Base-by-base conservation (phyloP, 2,797 vertebrate genomes). In the Leuciscus waleckii region DNA sequence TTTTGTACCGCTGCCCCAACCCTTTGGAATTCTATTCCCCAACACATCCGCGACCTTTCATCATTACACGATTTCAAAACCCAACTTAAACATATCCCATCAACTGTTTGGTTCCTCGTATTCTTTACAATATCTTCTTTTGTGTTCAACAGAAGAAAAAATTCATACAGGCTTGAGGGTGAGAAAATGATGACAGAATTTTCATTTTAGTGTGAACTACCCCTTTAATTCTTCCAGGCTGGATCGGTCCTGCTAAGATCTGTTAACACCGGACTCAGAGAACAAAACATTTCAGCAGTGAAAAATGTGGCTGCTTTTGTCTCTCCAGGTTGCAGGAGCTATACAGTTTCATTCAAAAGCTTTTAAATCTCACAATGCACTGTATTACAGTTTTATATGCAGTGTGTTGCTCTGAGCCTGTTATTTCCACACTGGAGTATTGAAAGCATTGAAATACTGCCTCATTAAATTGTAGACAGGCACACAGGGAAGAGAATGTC, bases 281-380 rank as follows among this genome's bases (percentile, higher is more conserved):
- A 85, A 79, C 67, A 82, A 81, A 80, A 77, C 49, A 37, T 51
- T 67, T 82, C 73, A 32, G 82, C 46, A n/a, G 54, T 71, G 71
- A 61, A 78, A 78, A 87, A 67, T 61, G 17, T 8, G 26, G 1
- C 35, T 67, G 13, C 68, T 75, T 85, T 85, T 80, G 63, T 88
- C 87, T 82, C 29, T 51, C 41, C 41, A 3, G 79, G 37, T 80
- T 70, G 78, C 75, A 65, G 73, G 54, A 58, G 68, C 79, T 83
- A 56, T 88, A 83, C 56, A 63, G 79, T 75, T 88, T 68, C 80
- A 75, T 75, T 82, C 74, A 85, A 83, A 79, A 67, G 83, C 83
- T 79, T 76, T 77, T 85, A 85, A 88, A 88, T 74, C 83, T 85
- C 80, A 68, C 80, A 70, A 46, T 74, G 83, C 76, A 58, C 76